phyloP scores from a whole-genome alignment of 2,797 vertebrate species.

The Myripristis jacobus region DNA sequence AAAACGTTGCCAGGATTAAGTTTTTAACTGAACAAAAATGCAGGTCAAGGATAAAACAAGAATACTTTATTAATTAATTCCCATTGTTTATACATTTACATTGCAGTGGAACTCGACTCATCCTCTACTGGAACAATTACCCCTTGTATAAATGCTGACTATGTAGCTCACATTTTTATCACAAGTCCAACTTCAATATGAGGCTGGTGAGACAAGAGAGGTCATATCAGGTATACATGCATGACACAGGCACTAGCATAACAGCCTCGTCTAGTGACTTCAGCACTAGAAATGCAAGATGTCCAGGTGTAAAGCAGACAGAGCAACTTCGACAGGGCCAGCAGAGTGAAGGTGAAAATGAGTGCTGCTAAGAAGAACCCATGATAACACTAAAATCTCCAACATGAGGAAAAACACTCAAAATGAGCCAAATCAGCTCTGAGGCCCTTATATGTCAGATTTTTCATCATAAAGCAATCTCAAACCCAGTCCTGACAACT shows the following conservation, averaged over 20 bases:
- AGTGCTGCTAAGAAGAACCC: conserved; percentile 5
- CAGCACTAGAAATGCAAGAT: conserved; percentile 38
- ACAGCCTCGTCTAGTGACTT: conserved; percentile 54
- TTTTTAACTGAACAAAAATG: neutral
- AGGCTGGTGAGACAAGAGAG: conserved; percentile 74
- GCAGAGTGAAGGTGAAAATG: conserved; percentile 15
- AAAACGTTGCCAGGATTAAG: neutral
- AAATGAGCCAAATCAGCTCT: neutral
- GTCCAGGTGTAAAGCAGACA: conserved; percentile 26
- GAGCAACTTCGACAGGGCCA: conserved; percentile 27
- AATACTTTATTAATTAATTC: conserved; percentile 74
- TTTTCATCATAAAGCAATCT: neutral
- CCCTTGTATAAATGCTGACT: conserved; percentile 56
- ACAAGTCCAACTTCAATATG: conserved; percentile 82
- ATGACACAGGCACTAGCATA: conserved; percentile 62
- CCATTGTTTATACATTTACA: conserved; percentile 67
- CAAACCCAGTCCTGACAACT: neutral
- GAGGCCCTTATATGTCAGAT: too few species aligned
- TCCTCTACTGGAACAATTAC: conserved; percentile 49
- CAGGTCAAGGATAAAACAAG: conserved; percentile 64
- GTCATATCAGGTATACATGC: conserved; percentile 69
- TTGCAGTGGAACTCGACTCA: conserved; percentile 51
- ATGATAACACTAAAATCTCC: conserved; percentile 28
- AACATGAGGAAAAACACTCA: conserved; percentile 6
- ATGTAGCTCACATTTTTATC: conserved; percentile 51